These are phyloP conservation scores for Channa maculata DNA, from an alignment of 2,113 vertebrate species.

Conservation along the genomic window DNA sequence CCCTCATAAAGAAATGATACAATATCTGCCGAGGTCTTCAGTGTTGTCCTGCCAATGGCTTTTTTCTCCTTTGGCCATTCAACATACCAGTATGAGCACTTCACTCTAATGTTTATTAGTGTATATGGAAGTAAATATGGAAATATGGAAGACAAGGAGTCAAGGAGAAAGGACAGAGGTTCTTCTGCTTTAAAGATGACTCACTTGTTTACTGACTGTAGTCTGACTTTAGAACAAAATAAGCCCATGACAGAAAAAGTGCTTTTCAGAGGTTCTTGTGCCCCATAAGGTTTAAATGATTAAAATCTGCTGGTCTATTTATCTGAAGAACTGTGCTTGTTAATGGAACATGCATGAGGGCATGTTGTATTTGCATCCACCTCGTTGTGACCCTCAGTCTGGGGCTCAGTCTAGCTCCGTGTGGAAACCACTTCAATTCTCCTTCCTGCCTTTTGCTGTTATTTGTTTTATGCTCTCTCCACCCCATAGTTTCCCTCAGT, in stretches of 20 bases:
- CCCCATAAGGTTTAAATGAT: neutral
- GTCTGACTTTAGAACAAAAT: neutral
- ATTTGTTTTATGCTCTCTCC: constrained; percentile 50
- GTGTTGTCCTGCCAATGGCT: neutral
- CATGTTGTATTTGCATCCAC: constrained; percentile 42
- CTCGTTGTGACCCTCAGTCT: constrained; percentile 48
- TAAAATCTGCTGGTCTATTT: neutral
- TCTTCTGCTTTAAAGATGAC: too few relatives aligned
- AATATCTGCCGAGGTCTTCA: neutral
- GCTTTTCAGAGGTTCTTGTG: neutral
- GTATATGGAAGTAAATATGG: neutral
- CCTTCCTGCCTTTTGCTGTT: constrained; percentile 45
- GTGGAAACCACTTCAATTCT: constrained; percentile 31
- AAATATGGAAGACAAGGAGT: neutral
- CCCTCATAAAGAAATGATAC: neutral
- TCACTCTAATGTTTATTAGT: neutral
- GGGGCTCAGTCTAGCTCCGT: constrained; percentile 30
- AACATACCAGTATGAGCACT: neutral
- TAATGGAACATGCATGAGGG: constrained; percentile 12
- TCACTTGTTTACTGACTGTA: neutral
- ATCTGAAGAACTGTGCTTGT: neutral
- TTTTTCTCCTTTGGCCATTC: neutral
- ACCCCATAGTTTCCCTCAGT: constrained; percentile 42
- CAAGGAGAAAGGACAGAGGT: neutral
- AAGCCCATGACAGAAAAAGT: neutral